Base-by-base conservation (phyloP, 2,888 invertebrate genomes). In the Dryobota labecula region DNA sequence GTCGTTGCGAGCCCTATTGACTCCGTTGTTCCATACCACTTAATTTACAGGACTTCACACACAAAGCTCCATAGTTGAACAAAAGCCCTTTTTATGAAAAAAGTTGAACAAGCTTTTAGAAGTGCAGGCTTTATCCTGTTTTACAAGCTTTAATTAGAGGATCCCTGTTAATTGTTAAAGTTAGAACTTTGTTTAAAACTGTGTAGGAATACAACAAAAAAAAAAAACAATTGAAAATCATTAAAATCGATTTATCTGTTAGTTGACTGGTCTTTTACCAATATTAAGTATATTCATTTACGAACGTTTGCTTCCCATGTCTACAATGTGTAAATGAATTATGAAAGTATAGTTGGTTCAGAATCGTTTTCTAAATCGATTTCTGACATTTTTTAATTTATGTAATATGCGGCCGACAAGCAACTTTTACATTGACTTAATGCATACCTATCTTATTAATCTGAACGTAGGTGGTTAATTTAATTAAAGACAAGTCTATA, bases 11-110 rank as follows among this genome's bases (percentile, higher is more conserved):
- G 38, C 53, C 43, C 58, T 66, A 45, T 69, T 80, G 54, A 63
- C 49, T 66, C 24, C 33, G 49, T n/a, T 70, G 49, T 75, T 69
- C 65, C 20, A 45, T 36, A 62, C 62, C 64, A 79, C 80, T 69
- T 69, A 69, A 74, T 80, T 74, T 63, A 27, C 53, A 65, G 53
- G 57, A 36, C 56, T 63, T 24, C 20, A 38, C 51, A 47, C 57
- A 62, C 41, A 66, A 61, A 30, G 53, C 56, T 49, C 18, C 20
- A 13, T 6, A 30, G 45, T 30, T n/a, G 24, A 63, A 75, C 68
- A 75, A 80, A 67, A 70, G 18, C 36, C 13, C 15, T 66, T 77
- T 54, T 51, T 62, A n/a, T n/a, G 8, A 45, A 57, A 15, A 2
- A 51, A 45, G 24, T 62, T 30, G n/a, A 56, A 76, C 57, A 38